Evolutionary conservation across 2,888 invertebrate species (phyloP).

Genomic region (Pheosia gnoma): DNA sequence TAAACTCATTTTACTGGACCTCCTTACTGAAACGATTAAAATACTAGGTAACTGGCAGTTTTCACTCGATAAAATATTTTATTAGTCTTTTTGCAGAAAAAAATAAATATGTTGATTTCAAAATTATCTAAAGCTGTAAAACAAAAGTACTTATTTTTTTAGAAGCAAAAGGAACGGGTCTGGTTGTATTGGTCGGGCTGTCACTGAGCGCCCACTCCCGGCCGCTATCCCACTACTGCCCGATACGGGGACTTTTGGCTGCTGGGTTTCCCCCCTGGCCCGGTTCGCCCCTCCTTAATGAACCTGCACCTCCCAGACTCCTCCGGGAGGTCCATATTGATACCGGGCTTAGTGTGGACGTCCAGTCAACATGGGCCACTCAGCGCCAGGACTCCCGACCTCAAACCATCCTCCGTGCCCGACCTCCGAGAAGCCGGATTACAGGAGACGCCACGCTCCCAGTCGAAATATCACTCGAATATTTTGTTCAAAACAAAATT

Average conservation of each 20-base stretch:
- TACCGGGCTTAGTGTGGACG: constrained; percentile 98
- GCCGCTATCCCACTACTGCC: constrained; percentile 99
- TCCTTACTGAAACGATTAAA: no score
- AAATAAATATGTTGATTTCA: not conserved
- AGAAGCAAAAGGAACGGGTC: constrained; percentile 77
- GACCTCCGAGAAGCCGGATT: constrained; percentile 99
- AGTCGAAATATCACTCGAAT: constrained; percentile 76
- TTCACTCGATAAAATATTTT: not conserved
- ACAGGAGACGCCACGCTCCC: constrained; percentile 99
- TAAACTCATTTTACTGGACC: no score
- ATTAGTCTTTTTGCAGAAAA: not conserved
- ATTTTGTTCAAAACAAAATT: constrained; percentile 18
- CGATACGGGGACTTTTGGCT: constrained; percentile 99
- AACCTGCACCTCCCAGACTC: constrained; percentile 90
- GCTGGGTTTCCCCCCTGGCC: constrained; percentile 99
- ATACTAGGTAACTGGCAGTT: not conserved
- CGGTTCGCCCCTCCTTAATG: constrained; percentile 98
- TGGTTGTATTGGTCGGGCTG: constrained; percentile 89
- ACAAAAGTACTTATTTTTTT: no score
- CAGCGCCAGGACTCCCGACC: constrained; percentile 80
- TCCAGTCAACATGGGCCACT: constrained; percentile 89
- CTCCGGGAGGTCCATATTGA: constrained; percentile 97
- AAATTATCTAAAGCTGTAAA: not conserved
- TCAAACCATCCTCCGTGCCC: constrained; percentile 96
- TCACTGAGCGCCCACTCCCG: constrained; percentile 96